Conservation (phyloP, 2,888 invertebrate genomes). For the Drosophila birchii region DNA sequence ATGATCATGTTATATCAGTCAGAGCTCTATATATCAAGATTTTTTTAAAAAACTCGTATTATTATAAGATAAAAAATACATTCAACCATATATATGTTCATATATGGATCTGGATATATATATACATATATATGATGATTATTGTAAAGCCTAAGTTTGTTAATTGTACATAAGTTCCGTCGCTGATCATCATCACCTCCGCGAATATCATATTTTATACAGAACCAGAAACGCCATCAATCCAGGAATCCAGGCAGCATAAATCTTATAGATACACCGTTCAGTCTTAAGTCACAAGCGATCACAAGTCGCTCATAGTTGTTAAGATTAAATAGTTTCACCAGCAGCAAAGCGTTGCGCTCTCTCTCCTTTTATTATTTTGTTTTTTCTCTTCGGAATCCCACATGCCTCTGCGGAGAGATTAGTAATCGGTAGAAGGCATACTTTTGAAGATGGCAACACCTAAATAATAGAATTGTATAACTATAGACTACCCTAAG, state of each 20-base stretch:
- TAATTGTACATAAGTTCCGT: conserved; percentile 43
- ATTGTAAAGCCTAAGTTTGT: conserved; percentile 44
- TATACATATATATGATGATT: conserved; percentile 21
- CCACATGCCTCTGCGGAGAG: conserved; percentile 17
- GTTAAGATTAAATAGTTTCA: conserved; percentile 36
- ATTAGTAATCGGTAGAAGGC: conserved; percentile 19
- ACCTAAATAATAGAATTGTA: conserved; percentile 49
- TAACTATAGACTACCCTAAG: conserved; percentile 61
- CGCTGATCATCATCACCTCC: not conserved
- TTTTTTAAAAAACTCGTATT: conserved; percentile 28
- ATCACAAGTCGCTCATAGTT: conserved; percentile 50
- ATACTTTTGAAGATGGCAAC: conserved; percentile 53
- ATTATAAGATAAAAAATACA: conserved; percentile 24
- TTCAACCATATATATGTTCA: conserved; percentile 16
- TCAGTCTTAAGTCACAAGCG: conserved; percentile 25
- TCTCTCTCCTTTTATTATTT: conserved; percentile 20
- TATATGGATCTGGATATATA: conserved; percentile 8
- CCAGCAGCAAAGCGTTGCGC: conserved; percentile 16
- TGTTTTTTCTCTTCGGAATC: conserved; percentile 27
- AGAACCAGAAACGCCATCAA: conserved; percentile 6
- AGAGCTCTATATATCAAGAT: conserved; percentile 70
- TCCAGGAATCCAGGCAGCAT: conserved; percentile 30
- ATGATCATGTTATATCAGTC: conserved; percentile 72
- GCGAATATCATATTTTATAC: conserved; percentile 22
- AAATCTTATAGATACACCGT: conserved; percentile 5